Conservation (phyloP, 1,140 invertebrate species). For the Capitella teleta region DNA sequence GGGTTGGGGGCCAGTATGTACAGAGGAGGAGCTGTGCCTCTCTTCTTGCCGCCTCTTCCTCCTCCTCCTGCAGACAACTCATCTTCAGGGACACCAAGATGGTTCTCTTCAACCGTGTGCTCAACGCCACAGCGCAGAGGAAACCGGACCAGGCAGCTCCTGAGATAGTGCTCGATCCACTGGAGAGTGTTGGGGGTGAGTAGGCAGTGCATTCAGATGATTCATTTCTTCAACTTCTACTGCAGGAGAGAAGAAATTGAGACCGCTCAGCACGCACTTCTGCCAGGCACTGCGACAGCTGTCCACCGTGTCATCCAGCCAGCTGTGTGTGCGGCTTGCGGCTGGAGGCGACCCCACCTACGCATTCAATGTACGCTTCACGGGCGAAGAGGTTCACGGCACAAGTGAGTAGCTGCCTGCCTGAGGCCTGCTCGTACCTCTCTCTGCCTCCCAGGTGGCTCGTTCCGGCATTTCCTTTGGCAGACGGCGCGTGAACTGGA, state of each 20-base stretch:
- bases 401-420: slow-evolving; percentile 27
- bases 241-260: slow-evolving; percentile 1
- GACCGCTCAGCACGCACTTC: slow-evolving; percentile 12
- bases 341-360: slow-evolving; percentile 42
- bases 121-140: slow-evolving; percentile 35
- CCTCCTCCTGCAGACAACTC: slow-evolving; percentile 22
- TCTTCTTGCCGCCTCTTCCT: too few species aligned
- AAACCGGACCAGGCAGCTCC: slow-evolving; percentile 40
- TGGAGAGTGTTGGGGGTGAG: slow-evolving; percentile 33
- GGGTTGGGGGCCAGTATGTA: slow-evolving; percentile 15
- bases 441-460: slow-evolving; percentile 28
- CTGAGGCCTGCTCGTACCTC: neutral
- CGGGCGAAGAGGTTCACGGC: slow-evolving; percentile 43
- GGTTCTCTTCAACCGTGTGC: slow-evolving; percentile 29
- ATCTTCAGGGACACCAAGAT: slow-evolving; percentile 38
- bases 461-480: slow-evolving; percentile 42
- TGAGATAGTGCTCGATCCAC: slow-evolving; percentile 36
- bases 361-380: slow-evolving; percentile 38
- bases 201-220: slow-evolving; percentile 8
- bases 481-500: slow-evolving; percentile 36
- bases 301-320: slow-evolving; percentile 27
- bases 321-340: slow-evolving; percentile 39
- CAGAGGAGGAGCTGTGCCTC: slow-evolving; percentile 27
- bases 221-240: too few species aligned
- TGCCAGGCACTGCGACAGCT: slow-evolving; percentile 40